Conservation (phyloP, 2,113 vertebrate species). For the Clinocottus analis region DNA sequence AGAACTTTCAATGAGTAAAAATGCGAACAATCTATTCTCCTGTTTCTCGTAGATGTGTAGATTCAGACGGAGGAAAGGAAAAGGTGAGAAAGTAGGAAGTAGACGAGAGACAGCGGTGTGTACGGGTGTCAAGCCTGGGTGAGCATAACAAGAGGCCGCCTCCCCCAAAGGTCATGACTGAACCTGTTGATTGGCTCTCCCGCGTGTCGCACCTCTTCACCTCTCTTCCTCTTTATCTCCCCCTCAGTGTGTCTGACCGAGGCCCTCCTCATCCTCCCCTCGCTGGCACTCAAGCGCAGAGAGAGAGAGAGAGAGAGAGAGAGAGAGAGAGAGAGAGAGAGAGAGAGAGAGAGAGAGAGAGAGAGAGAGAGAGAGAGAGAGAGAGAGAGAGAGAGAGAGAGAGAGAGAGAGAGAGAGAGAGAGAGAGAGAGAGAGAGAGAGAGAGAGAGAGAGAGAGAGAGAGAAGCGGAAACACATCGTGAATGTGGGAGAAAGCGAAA, state of each 20-base stretch:
- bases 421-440: slow-evolving; percentile 18
- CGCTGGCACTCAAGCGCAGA: slow-evolving; percentile 30
- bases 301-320: slow-evolving; percentile 3
- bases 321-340: slow-evolving; percentile 12
- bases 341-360: slow-evolving; percentile 15
- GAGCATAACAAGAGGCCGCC: slow-evolving; percentile 42
- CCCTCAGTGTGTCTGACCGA: slow-evolving; percentile 32
- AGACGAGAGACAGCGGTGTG: not conserved
- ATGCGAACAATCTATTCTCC: not conserved
- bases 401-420: slow-evolving; percentile 13
- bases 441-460: slow-evolving; percentile 11
- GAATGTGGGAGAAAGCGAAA: not conserved
- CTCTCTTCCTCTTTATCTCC: slow-evolving; percentile 11
- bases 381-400: slow-evolving; percentile 10
- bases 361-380: slow-evolving; percentile 15
- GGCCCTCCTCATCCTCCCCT: slow-evolving; percentile 9
- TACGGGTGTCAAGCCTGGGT: slow-evolving; percentile 33
- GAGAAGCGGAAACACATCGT: not conserved
- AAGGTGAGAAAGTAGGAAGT: not conserved
- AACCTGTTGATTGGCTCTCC: slow-evolving; percentile 56
- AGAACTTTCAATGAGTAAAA: not conserved
- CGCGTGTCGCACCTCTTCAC: slow-evolving; percentile 16
- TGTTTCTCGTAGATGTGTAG: not conserved
- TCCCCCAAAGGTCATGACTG: slow-evolving; percentile 54
- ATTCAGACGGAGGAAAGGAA: not conserved